Base-by-base conservation (phyloP, 2,797 vertebrate species). In the Xenopus petersii region DNA sequence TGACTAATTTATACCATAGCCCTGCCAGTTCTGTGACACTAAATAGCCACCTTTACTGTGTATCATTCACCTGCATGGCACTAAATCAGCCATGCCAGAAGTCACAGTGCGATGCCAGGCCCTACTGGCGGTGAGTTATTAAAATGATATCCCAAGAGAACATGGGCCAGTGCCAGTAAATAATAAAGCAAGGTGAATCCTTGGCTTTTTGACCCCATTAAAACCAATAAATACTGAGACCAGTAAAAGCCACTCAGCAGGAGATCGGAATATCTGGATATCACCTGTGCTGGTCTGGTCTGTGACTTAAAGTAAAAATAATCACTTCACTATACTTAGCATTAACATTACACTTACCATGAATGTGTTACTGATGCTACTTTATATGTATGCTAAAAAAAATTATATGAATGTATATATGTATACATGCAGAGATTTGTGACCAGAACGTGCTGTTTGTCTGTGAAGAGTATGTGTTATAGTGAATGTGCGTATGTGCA, bases 121-220 rank as follows among this genome's bases (percentile, higher is more conserved):
- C 75, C 60, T 64, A 54, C 59, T 69, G 59, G 48, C 66, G 24
- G 11, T 69, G 58, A 78, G 75, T 77, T 72, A 72, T 77, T 67
- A 72, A 63, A 26, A 68, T 59, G 64, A 60, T 73, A 67, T 67
- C 65, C 70, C 58, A 46, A 55, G 66, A 71, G 64, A 64, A 59
- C 47, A 59, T 65, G 64, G 64, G 66, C 70, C 55, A 12, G 16
- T 36, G 26, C 46, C 54, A 54, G 74, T 65, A 78, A 77, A 63
- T 68, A 30, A 30, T 30, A 78, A 58, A 64, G n/a, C 58, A 64
- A 47, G 61, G 42, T 42, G 51, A 73, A 73, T 69, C 71, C 66
- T 78, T 73, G 70, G 51, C 54, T 69, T 73, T 36, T 54, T 69
- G 70, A 78, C 75, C 75, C 67, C 71, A 69, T 8, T 73, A 64